Conservation (phyloP, 2,113 vertebrate genomes). For the Panthera leo region DNA sequence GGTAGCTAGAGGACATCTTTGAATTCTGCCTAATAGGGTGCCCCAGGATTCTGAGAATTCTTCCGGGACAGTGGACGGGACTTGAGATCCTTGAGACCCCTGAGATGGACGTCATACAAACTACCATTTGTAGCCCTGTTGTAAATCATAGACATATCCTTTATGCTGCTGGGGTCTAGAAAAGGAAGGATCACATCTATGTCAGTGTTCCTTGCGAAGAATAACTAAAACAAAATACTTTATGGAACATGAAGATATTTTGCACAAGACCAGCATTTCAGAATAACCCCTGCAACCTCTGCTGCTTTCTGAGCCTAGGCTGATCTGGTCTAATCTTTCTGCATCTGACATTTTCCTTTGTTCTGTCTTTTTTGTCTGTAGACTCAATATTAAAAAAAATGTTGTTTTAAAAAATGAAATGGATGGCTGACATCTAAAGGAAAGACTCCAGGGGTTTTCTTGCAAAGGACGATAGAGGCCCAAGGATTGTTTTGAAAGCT, state of each 20-base stretch:
- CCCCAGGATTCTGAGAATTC: background rate
- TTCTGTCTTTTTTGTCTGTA: slow-evolving; percentile 26
- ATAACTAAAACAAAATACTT: background rate
- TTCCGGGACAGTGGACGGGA: background rate
- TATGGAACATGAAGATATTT: background rate
- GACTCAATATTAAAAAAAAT: slow-evolving; percentile 5
- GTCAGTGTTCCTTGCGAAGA: background rate
- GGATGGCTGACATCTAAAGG: slow-evolving; percentile 20
- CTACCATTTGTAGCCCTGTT: background rate
- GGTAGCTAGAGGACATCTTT: background rate
- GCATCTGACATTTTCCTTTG: slow-evolving; percentile 51
- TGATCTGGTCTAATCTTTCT: slow-evolving; percentile 47
- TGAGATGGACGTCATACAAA: background rate
- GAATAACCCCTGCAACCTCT: background rate
- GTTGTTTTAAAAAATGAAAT: slow-evolving; percentile 49
- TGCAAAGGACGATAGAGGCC: background rate
- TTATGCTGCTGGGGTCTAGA: background rate
- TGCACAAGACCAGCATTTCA: background rate
- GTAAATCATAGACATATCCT: background rate
- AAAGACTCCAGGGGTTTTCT: background rate
- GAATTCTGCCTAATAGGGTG: background rate
- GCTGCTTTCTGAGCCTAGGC: background rate
- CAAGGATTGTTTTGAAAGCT: slow-evolving; percentile 32
- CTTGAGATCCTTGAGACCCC: background rate
- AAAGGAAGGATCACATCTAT: background rate